These are phyloP conservation scores for Eupristina koningsbergeri DNA, from an alignment of 1,140 invertebrate genomes.

Conservation along the genomic window DNA sequence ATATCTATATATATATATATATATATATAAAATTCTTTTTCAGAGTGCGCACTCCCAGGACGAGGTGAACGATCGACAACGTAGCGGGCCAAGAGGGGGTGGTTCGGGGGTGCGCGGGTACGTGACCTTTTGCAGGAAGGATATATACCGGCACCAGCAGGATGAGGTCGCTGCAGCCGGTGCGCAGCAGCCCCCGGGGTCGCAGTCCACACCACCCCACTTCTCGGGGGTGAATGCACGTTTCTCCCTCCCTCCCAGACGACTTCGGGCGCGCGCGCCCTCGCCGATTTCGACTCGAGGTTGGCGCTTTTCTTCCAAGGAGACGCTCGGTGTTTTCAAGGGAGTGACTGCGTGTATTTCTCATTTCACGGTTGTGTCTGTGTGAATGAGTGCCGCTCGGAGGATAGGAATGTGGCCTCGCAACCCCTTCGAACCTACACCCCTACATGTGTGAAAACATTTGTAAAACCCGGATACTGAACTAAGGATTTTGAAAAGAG, in stretches of 20 bases:
- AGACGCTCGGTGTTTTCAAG: background rate
- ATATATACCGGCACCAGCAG: constrained; percentile 27
- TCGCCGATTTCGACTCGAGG: constrained; percentile 5
- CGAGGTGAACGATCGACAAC: constrained; percentile 10
- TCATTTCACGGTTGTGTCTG: background rate
- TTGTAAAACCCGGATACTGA: background rate
- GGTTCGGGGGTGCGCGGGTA: constrained; percentile 13
- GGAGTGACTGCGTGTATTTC: background rate
- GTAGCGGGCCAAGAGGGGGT: background rate
- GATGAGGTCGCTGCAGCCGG: constrained; percentile 58
- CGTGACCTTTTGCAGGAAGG: constrained; percentile 50
- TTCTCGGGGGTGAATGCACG: constrained; percentile 47
- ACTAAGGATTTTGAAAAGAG: background rate
- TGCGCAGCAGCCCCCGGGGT: constrained; percentile 39
- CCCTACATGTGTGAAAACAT: background rate
- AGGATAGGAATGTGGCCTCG: background rate
- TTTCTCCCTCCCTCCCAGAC: background rate
- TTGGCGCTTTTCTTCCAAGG: background rate
- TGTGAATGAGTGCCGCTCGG: background rate
- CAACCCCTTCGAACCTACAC: background rate
- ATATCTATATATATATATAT: too few relatives aligned
- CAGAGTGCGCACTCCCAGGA: background rate
- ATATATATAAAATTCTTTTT: constrained; percentile 6
- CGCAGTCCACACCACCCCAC: constrained; percentile 44
- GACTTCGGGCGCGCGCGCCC: background rate